Conservation (phyloP, 2,888 invertebrate genomes). For the Hemithea aestivaria region DNA sequence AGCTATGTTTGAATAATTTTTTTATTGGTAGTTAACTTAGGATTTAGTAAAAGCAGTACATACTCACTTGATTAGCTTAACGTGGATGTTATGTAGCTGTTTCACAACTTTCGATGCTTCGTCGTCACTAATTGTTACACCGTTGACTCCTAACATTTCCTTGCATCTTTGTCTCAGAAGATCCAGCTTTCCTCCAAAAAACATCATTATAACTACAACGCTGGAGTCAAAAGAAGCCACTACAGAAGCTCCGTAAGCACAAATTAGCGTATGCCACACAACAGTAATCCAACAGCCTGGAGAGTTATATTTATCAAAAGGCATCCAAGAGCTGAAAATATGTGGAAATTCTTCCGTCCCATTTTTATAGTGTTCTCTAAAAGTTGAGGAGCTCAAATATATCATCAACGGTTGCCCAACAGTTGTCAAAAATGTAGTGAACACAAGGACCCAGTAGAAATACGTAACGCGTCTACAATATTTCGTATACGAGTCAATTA, state of each 20-base stretch:
- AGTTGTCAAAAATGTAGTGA: slow-evolving; percentile 49
- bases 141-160: slow-evolving; percentile 42
- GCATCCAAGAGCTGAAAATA: slow-evolving; percentile 66
- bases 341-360: slow-evolving; percentile 58
- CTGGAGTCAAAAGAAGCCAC: slow-evolving; percentile 56
- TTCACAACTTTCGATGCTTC: slow-evolving; percentile 34
- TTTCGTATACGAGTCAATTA: slow-evolving; percentile 51
- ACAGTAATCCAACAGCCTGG: slow-evolving; percentile 61
- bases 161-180: slow-evolving; percentile 54
- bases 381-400: slow-evolving; percentile 45
- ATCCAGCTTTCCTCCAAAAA: slow-evolving; percentile 61
- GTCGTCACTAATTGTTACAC: slow-evolving; percentile 28
- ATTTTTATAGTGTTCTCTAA: slow-evolving; percentile 45
- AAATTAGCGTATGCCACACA: slow-evolving; percentile 45
- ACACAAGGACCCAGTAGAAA: slow-evolving; percentile 58
- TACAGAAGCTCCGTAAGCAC: slow-evolving; percentile 48
- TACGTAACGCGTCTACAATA: slow-evolving; percentile 55
- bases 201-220: slow-evolving; percentile 55
- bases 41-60: too few relatives aligned
- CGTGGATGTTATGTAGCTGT: slow-evolving; percentile 49
- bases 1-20: too few relatives aligned
- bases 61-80: slow-evolving; percentile 55
- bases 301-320: slow-evolving; percentile 54
- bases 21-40: too few relatives aligned
- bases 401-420: slow-evolving; percentile 44